Evolutionary conservation across 2,888 invertebrate genomes (phyloP), one percentile per base, ranked within the genome.

Genomic region (Ommatoiulus sabulosus): DNA sequence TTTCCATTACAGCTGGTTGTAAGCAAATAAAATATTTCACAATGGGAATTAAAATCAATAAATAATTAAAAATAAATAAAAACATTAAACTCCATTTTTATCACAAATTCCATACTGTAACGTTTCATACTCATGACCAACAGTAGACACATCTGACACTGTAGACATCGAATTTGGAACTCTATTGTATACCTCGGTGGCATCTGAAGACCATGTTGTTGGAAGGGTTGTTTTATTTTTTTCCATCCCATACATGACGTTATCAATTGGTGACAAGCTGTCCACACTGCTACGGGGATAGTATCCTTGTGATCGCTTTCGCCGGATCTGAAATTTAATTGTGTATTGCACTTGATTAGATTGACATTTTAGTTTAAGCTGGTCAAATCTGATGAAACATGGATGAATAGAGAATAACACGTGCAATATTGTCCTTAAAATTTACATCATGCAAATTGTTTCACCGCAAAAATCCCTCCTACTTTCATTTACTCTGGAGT

Each of bases 61-160:
- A 72, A 72, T 72, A 72, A 72, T 72, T 35, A 72, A 72, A 6
- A 8, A 72, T 8, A 72, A 72, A 72, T 24, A 24, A 72, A 72
- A 20, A 72, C n/a, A 24, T 72, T 24, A 72, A 24, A 72, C 72
- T 8, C 72, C 2, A 8, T 72, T 24, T 24, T 72, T 24, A 24
- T 72, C 72, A 72, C 72, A 72, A 72, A 72, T 72, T 72, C 72
- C 24, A 24, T 72, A 72, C 72, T 72, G 72, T 24, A 72, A 72
- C 72, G 85, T 85, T 85, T 85, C 85, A 85, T 85, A 85, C n/a
- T 85, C 85, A 15, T 85, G 17, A 46, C n/a, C 85, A n/a, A 85
- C 44, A n/a, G 46, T 46, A 44, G 85, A 85, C 44, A 44, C 85
- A 46, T 44, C 85, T 85, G 85, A 46, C 15, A 44, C 85, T n/a